Conservation (phyloP, 2,113 vertebrate species). For the Verasper variegatus region DNA sequence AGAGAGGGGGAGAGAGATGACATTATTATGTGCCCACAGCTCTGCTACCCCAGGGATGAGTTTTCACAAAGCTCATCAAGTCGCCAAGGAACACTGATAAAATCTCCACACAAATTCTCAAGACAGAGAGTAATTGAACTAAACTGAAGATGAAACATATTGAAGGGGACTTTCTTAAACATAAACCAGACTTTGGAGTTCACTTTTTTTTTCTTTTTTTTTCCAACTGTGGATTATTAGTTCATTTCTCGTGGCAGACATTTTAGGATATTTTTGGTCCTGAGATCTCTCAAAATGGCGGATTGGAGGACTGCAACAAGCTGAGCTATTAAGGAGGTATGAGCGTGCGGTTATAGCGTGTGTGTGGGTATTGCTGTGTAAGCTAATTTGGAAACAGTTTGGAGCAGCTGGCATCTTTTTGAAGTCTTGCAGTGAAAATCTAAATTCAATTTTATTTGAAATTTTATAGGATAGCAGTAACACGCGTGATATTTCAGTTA, state of each 20-base stretch:
- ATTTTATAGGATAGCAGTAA: neutral
- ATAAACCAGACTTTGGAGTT: neutral
- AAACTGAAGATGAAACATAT: constrained; percentile 16
- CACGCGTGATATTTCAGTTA: neutral
- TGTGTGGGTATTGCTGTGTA: constrained; percentile 19
- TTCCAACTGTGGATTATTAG: neutral
- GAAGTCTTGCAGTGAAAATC: constrained; percentile 9
- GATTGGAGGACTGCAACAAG: constrained; percentile 30
- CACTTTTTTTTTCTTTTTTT: neutral
- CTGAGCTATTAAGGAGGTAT: constrained; percentile 58
- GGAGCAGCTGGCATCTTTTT: constrained; percentile 7
- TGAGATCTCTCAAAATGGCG: constrained; percentile 71
- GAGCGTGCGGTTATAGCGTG: constrained; percentile 20
- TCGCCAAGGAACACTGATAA: constrained; percentile 49
- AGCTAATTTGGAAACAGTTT: constrained; percentile 8
- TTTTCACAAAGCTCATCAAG: constrained; percentile 63
- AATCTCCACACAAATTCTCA: constrained; percentile 41
- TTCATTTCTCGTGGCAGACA: constrained; percentile 53
- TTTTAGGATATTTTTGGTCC: constrained; percentile 59
- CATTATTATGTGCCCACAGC: constrained; percentile 59
- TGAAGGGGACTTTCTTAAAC: neutral
- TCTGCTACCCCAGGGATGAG: constrained; percentile 48
- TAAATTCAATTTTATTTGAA: neutral
- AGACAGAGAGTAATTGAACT: constrained; percentile 28
- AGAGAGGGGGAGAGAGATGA: constrained; percentile 44